Conservation (phyloP, 2,113 vertebrate genomes). For the cat (Felis catus) region F.catus_Fca126_mat1.0 CM031420.1:99094501-99095000, state of each 20-base stretch:
- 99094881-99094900: not conserved
- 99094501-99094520: not conserved
- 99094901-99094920: not conserved
- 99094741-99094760: not conserved
- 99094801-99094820: not conserved
- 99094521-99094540: not conserved
- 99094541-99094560: not conserved
- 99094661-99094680: not conserved
- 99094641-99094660: not conserved
- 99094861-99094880: not conserved
- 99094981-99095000: not conserved
- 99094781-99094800: not conserved
- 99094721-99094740: not conserved
- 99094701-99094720: accelerated
- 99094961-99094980: not conserved
- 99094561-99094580: not conserved
- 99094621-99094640: not conserved
- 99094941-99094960: not conserved
- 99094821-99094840: not conserved
- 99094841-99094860: not conserved
- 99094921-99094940: not conserved
- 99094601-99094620: not conserved
- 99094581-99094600: not conserved
- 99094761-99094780: not conserved
- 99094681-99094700: not conserved